Evolutionary conservation across 2,113 vertebrate genomes (phyloP).

Genomic region (cat (Felis catus)): DNA sequence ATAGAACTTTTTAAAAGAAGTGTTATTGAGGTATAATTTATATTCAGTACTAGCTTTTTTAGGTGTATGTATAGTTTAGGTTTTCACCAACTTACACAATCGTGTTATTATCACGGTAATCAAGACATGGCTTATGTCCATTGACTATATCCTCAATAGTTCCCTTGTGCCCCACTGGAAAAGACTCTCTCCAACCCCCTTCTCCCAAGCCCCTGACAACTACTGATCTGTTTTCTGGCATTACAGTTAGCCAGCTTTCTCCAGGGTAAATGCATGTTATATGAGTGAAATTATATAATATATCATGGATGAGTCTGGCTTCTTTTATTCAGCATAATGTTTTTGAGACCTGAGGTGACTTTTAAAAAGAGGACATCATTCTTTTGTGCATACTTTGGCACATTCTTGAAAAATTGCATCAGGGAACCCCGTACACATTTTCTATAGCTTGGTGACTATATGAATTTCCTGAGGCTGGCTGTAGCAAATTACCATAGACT

Average conservation of each 20-base stretch:
- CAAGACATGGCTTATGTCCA: neutral
- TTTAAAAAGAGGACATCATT: neutral
- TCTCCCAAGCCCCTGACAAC: neutral
- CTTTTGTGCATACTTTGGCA: neutral
- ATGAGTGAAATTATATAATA: neutral
- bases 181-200: neutral
- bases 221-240: neutral
- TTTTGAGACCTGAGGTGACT: neutral
- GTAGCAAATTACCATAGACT: neutral
- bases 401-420: neutral
- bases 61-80: neutral
- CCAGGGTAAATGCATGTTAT: neutral
- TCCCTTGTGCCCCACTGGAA: neutral
- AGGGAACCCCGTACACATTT: neutral
- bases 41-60: neutral
- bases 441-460: neutral
- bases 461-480: neutral
- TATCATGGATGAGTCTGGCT: neutral
- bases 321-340: neutral
- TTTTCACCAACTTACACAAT: neutral
- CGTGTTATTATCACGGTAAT: neutral
- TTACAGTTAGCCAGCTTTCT: neutral
- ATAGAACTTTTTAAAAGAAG: neutral
- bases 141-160: neutral
- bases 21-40: neutral